A percentile compares a stretch with the other conserved stretches of the same genome.
Conservation (phyloP, 2,797 vertebrate genomes). For the Melanotaenia parkinsoni region DNA sequence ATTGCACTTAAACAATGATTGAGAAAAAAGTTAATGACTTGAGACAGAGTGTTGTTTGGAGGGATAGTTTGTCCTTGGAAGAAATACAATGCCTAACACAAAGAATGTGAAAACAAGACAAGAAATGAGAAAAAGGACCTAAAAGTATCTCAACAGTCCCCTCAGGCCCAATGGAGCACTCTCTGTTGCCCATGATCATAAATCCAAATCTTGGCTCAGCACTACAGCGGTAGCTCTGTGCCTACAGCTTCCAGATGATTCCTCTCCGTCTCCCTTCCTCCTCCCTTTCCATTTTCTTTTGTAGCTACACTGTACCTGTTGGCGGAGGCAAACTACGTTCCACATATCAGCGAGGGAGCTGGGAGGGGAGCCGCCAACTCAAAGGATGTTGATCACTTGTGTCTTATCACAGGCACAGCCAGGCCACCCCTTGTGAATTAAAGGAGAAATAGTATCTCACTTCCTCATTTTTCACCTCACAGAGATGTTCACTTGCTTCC, state of each 20-base stretch:
- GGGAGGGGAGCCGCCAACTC: constrained; percentile 59
- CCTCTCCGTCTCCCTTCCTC: constrained; percentile 39
- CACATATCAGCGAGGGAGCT: constrained; percentile 60
- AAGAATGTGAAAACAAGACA: constrained; percentile 58
- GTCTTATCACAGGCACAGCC: constrained; percentile 83
- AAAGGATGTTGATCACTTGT: constrained; percentile 85
- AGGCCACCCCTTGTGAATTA: constrained; percentile 86
- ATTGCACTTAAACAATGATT: constrained; percentile 24
- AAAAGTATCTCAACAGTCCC: constrained; percentile 53
- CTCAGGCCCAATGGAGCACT: constrained; percentile 47
- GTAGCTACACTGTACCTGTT: constrained; percentile 60
- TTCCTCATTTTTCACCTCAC: constrained; percentile 84
- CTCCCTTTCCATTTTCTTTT: constrained; percentile 44
- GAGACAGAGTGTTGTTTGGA: constrained; percentile 40
- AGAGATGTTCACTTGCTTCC: constrained; percentile 75
- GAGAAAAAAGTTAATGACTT: constrained; percentile 37
- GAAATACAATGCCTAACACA: constrained; percentile 43
- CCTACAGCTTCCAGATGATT: constrained; percentile 42
- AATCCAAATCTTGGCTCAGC: constrained; percentile 69
- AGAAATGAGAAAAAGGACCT: constrained; percentile 52
- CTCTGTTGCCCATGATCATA: constrained; percentile 64
- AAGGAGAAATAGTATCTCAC: constrained; percentile 84
- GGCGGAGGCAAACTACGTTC: constrained; percentile 56
- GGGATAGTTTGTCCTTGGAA: constrained; percentile 55
- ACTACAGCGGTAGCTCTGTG: constrained; percentile 44